Evolutionary conservation across 2,113 vertebrate genomes (phyloP).

Genomic region (Varanus komodoensis): DNA sequence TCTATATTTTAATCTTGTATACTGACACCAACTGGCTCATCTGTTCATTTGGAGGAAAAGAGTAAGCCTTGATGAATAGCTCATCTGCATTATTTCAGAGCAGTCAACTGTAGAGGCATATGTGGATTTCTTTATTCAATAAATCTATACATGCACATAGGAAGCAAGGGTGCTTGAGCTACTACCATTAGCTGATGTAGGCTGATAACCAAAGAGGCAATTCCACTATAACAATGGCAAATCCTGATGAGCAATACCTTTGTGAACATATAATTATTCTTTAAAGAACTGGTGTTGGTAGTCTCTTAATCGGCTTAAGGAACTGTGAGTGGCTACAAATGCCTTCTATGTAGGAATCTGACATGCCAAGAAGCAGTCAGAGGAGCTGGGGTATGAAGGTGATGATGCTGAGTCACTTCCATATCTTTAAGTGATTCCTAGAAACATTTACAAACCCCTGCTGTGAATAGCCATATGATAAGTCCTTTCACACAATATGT

Average conservation of each 20-base stretch:
- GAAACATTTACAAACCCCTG: background rate
- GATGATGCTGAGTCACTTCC: background rate
- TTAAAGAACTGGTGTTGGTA: background rate
- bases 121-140: background rate
- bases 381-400: background rate
- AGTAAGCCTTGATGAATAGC: background rate
- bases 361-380: background rate
- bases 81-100: background rate
- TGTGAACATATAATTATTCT: background rate
- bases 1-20: slow-evolving; percentile 11
- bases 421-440: background rate
- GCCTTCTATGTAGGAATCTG: background rate
- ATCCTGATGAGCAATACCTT: too few relatives aligned
- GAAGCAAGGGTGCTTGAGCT: background rate
- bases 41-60: background rate
- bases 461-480: background rate
- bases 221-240: background rate
- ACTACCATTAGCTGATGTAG: too few relatives aligned
- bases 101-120: background rate
- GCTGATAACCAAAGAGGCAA: background rate
- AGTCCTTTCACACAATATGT: background rate
- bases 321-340: background rate
- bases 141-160: background rate
- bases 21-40: background rate
- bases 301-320: too few relatives aligned